These are phyloP conservation scores for Hyphantria cunea DNA, from an alignment of 1,140 invertebrate genomes.

Conservation along the genomic window DNA sequence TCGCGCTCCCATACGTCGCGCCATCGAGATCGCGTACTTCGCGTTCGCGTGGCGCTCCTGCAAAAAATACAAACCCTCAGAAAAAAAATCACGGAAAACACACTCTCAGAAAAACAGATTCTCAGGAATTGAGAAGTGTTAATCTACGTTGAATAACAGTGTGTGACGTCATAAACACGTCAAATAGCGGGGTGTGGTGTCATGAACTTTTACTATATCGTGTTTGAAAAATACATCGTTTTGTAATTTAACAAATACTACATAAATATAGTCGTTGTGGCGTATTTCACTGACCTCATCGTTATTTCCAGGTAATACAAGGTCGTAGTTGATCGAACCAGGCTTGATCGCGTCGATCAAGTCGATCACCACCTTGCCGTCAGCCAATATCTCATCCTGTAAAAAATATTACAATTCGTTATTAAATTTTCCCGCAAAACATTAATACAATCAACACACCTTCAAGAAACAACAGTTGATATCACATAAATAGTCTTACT, in stretches of 20 bases:
- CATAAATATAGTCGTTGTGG: slow-evolving; percentile 28
- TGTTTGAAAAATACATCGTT: slow-evolving; percentile 1
- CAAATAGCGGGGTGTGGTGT: too few relatives aligned
- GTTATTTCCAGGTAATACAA: slow-evolving; percentile 90
- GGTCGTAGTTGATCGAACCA: slow-evolving; percentile 96
- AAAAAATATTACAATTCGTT: not conserved
- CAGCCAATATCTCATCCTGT: slow-evolving; percentile 91
- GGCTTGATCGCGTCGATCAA: slow-evolving; percentile 98
- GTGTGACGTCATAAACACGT: too few relatives aligned
- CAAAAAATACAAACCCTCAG: not conserved
- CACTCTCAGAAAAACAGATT: too few relatives aligned
- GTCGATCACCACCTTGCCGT: slow-evolving; percentile 95
- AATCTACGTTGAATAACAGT: too few relatives aligned
- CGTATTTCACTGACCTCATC: slow-evolving; percentile 86
- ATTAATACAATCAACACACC: too few relatives aligned
- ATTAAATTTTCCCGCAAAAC: too few relatives aligned
- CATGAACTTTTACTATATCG: too few relatives aligned
- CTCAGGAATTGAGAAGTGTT: too few relatives aligned
- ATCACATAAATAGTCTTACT: too few relatives aligned
- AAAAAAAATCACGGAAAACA: too few relatives aligned
- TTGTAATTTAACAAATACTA: not conserved
- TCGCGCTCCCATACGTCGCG: slow-evolving; percentile 97
- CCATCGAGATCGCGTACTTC: slow-evolving; percentile 99
- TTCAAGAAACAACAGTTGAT: too few relatives aligned
- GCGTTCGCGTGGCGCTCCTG: slow-evolving; percentile 98